A percentile compares a stretch with the other conserved stretches of the same genome.
phyloP scores from a whole-genome alignment of 2,113 vertebrate genomes.

The Scophthalmus maximus region DNA sequence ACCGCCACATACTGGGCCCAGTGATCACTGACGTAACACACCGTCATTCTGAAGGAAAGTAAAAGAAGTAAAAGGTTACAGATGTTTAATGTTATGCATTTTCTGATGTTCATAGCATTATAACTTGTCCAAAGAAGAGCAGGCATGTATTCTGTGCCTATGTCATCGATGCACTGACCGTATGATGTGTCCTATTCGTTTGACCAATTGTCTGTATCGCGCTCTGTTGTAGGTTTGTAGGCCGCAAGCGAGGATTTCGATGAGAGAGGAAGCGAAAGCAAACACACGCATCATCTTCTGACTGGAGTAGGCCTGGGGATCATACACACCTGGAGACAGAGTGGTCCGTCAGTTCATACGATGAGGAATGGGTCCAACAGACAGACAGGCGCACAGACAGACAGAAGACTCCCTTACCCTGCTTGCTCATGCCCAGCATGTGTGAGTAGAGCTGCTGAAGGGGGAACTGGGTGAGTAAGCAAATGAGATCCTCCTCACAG shows the following conservation, averaged over 20 bases:
- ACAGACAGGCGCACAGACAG: constrained; percentile 36
- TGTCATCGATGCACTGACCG: constrained; percentile 79
- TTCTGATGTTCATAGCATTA: not conserved
- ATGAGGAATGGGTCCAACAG: constrained; percentile 1
- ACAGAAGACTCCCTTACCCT: constrained; percentile 83
- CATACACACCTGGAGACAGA: constrained; percentile 85
- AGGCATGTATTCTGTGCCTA: not conserved
- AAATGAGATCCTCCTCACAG: constrained; percentile 93
- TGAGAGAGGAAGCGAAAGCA: constrained; percentile 92
- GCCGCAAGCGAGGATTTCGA: constrained; percentile 91
- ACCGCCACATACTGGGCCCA: constrained; percentile 91
- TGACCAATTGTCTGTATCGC: constrained; percentile 95
- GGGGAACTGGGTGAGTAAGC: constrained; percentile 93
- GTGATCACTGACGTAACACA: constrained; percentile 96
- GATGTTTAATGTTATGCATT: not conserved
- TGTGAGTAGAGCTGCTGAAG: constrained; percentile 95
- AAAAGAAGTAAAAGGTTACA: not conserved
- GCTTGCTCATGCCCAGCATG: constrained; percentile 90
- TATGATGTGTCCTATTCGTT: constrained; percentile 95
- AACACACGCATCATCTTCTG: constrained; percentile 98
- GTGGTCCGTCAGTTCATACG: not conserved
- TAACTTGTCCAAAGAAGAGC: not conserved
- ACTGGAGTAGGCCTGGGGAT: constrained; percentile 89
- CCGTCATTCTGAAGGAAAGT: constrained; percentile 86
- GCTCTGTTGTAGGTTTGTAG: constrained; percentile 95